phyloP scores from a whole-genome alignment of 2,888 invertebrate species.

The Aquatica leii region DNA sequence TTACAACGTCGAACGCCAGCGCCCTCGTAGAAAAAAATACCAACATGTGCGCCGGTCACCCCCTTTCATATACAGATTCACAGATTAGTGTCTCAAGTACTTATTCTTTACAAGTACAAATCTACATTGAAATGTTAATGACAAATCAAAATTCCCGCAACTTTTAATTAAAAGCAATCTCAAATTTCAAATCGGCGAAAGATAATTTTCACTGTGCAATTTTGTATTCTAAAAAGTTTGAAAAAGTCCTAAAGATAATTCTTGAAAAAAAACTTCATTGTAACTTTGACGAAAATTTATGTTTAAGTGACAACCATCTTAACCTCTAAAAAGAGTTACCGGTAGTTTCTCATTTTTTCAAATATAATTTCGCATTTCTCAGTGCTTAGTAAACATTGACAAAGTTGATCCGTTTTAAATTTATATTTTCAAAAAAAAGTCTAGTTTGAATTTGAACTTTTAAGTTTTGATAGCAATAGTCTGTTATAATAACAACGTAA shows the following conservation, averaged over 20 bases:
- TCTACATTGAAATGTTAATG: neutral
- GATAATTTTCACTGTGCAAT: no score
- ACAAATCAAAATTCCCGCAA: no score
- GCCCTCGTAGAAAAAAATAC: constrained; percentile 42
- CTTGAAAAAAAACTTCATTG: neutral
- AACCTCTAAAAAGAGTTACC: constrained; percentile 8
- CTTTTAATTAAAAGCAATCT: no score
- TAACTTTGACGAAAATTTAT: constrained; percentile 8
- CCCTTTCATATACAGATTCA: constrained; percentile 44
- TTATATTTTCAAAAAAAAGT: no score
- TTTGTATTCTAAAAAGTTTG: neutral
- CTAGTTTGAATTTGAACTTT: no score
- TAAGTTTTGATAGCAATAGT: no score
- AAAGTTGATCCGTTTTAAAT: no score
- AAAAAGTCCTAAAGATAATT: constrained; percentile 1
- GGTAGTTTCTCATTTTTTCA: no score
- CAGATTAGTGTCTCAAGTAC: constrained; percentile 36
- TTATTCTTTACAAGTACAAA: neutral
- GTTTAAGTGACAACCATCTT: constrained; percentile 7
- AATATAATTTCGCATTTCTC: no score
- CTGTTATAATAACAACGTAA: no score
- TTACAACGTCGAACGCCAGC: constrained; percentile 45
- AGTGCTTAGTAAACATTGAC: no score
- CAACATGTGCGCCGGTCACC: constrained; percentile 45
- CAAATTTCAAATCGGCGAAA: no score